Evolutionary conservation across 2,888 invertebrate genomes (phyloP).

Genomic region (Resseliella maxima): DNA sequence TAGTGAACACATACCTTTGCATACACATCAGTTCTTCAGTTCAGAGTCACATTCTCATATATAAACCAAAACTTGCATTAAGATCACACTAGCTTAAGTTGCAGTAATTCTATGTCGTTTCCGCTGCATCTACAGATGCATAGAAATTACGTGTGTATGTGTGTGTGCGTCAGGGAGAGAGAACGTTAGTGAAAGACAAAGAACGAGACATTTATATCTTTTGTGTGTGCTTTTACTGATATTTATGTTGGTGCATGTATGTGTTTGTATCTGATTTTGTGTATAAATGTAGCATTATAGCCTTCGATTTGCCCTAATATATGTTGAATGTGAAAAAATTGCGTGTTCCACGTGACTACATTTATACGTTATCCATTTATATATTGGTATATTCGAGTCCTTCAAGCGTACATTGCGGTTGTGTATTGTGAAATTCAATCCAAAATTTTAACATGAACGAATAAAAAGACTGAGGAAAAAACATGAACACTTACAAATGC

Average conservation of each 20-base stretch:
- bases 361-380: background rate
- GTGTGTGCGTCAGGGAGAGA: too few species aligned
- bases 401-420: background rate
- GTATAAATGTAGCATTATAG: too few species aligned
- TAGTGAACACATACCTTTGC: background rate
- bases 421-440: background rate
- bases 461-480: background rate
- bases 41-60: background rate
- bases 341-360: constrained; percentile 44
- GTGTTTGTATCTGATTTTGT: too few species aligned
- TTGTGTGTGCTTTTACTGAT: too few species aligned
- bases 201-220: too few species aligned
- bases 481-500: background rate
- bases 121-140: background rate
- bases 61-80: background rate
- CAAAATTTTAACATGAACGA: background rate
- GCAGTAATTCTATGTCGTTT: background rate
- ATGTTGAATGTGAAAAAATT: background rate
- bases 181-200: too few species aligned
- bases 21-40: background rate
- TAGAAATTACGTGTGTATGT: background rate
- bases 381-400: background rate
- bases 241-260: too few species aligned
- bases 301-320: background rate
- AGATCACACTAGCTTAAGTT: background rate